Percentiles rank a stretch among this genome's conserved stretches.
phyloP scores from a whole-genome alignment of 2,888 invertebrate genomes.

The Ptychoptera contaminata region DNA sequence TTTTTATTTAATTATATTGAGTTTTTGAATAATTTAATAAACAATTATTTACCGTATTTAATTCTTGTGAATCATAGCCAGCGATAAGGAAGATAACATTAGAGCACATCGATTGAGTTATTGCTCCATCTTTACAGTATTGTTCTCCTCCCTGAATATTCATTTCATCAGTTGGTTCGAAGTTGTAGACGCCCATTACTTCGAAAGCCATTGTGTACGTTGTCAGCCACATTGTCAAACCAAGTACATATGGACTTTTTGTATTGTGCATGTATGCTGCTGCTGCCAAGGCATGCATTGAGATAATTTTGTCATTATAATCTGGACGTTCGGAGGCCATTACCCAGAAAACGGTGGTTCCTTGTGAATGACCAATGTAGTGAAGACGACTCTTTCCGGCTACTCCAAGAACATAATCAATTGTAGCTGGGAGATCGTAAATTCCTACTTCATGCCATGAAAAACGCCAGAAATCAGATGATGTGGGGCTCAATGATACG shows the following conservation, averaged over 20 bases:
- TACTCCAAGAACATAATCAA: conserved; percentile 28
- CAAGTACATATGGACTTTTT: conserved; percentile 28
- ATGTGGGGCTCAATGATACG: conserved; percentile 21
- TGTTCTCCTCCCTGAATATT: conserved; percentile 28
- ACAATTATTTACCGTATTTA: conserved; percentile 29
- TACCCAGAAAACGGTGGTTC: conserved; percentile 40
- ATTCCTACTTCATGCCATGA: conserved; percentile 37
- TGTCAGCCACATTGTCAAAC: conserved; percentile 1
- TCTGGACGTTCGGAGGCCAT: conserved; percentile 33
- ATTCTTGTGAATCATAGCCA: conserved; percentile 36
- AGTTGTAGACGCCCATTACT: conserved; percentile 32
- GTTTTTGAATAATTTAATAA: not conserved
- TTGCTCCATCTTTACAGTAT: conserved; percentile 38
- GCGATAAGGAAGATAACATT: conserved; percentile 48
- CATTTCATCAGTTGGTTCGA: conserved; percentile 37
- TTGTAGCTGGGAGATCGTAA: conserved; percentile 36
- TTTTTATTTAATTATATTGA: not conserved
- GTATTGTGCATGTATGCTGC: conserved; percentile 35
- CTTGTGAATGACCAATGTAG: conserved; percentile 41
- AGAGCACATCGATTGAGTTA: conserved; percentile 43
- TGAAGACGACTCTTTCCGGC: conserved; percentile 29
- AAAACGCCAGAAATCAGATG: conserved; percentile 11
- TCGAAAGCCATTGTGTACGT: conserved; percentile 23
- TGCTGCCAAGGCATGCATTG: conserved; percentile 39
- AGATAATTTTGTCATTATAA: conserved; percentile 36